These are phyloP conservation scores for Octonoba sinensis DNA, from an alignment of 2,888 invertebrate species.

Conservation along the genomic window DNA sequence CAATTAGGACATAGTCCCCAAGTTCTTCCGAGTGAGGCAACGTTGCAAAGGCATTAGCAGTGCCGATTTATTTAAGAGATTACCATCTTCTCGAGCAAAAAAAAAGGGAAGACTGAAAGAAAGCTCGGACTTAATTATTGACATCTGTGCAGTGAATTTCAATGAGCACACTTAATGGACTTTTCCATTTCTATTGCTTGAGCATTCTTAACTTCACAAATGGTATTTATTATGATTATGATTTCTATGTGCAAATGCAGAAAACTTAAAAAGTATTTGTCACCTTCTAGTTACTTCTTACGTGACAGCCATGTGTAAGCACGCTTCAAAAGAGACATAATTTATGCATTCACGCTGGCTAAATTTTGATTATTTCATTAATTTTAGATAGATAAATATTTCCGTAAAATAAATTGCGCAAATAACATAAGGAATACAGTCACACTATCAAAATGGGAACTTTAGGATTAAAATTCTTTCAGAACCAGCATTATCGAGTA, in stretches of 20 bases:
- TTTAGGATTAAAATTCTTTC: too few species aligned
- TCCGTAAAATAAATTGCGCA: too few species aligned
- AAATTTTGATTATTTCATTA: too few species aligned
- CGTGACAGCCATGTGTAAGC: slow-evolving; percentile 36
- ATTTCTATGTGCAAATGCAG: slow-evolving; percentile 59
- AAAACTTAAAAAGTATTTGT: slow-evolving; percentile 58
- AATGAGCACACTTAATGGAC: slow-evolving; percentile 56
- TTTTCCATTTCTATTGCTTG: slow-evolving; percentile 58
- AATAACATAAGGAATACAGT: too few species aligned
- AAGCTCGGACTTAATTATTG: slow-evolving; percentile 63
- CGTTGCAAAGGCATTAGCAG: not conserved
- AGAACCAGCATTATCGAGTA: too few species aligned
- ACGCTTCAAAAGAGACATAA: too few species aligned
- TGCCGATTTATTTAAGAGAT: slow-evolving; percentile 57
- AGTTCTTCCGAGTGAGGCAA: not conserved
- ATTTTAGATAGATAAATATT: too few species aligned
- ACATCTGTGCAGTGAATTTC: slow-evolving; percentile 58
- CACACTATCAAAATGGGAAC: too few species aligned
- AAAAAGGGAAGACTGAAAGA: slow-evolving; percentile 38
- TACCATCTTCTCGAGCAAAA: slow-evolving; percentile 28
- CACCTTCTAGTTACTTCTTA: slow-evolving; percentile 59
- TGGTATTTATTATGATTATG: slow-evolving; percentile 64
- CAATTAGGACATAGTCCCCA: slow-evolving; percentile 8
- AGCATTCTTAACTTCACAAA: slow-evolving; percentile 48
- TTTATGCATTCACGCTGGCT: too few species aligned